Evolutionary conservation across 2,797 vertebrate genomes (phyloP), one percentile per base, ranked within the genome.

Genomic region (Morelia viridis): DNA sequence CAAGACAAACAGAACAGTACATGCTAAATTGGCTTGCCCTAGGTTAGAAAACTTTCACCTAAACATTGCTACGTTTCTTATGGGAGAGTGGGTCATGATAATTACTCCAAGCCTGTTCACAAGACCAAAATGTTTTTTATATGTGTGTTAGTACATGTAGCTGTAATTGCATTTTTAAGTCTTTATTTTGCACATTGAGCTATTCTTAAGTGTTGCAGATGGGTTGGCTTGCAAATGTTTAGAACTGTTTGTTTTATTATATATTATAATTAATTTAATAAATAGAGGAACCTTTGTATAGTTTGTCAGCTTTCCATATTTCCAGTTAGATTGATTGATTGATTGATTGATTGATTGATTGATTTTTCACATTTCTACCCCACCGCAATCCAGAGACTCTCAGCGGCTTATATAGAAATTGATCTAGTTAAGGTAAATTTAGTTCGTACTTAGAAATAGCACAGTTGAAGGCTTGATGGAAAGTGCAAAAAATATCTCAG

Each of bases 1-100:
- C 90, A 87, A 87, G 71, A 92, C 86, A 91, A 89, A 90, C 28
- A 86, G 61, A 61, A 88, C 80, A 89, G 58, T 0, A 83, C 31
- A 22, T 57, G 61, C 22, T 56, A 26, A 57, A 56, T 35, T 41
- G 57, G n/a, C 8, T 56, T 12, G 53, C 13, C 35, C 83, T n/a
- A 68, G 90, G 80, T 22, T 90, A 85, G 13, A 58, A 57, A 58
- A n/a, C 15, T n/a, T 85, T 57, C 50, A 85, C 56, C 85, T 22
- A 85, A 85, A 19, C 83, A 31, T 19, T 31, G 26, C 6, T 85
- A 35, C 64, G 3, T 31, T 58, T 58, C 1, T 86, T 86, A 58
- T 31, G 26, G 84, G 84, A 86, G n/a, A 31, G 57, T 85, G 85
- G 28, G 8, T 85, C 56, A 85, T 56, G 56, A 11, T 58, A 85